phyloP scores from a whole-genome alignment of 1,140 invertebrate genomes.

The Bathynomus jamesi region DNA sequence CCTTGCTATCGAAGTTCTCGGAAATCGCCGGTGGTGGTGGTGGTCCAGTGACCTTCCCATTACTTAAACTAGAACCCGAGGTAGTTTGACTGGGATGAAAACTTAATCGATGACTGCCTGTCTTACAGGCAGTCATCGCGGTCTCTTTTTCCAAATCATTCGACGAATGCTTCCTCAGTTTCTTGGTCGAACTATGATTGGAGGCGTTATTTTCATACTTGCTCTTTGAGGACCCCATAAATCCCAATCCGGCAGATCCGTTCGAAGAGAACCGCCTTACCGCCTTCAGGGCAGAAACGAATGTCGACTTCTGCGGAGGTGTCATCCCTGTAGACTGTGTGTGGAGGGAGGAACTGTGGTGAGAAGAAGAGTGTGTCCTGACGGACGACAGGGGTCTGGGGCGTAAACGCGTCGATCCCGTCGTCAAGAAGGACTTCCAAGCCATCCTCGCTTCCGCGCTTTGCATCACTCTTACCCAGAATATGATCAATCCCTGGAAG shows the following conservation, averaged over 20 bases:
- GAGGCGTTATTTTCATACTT: neutral
- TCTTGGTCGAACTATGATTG: neutral
- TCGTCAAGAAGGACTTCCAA: constrained; percentile 45
- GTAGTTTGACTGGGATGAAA: too few species aligned
- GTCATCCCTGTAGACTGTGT: neutral
- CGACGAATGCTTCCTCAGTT: neutral
- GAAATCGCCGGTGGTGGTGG: too few species aligned
- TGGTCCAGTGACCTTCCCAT: too few species aligned
- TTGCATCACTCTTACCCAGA: constrained; percentile 48
- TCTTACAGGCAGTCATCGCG: too few species aligned
- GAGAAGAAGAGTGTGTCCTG: constrained; percentile 15
- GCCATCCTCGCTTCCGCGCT: constrained; percentile 48
- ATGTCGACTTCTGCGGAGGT: neutral
- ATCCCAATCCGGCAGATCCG: neutral
- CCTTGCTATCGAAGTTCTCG: too few species aligned
- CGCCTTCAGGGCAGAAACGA: neutral
- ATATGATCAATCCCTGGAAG: constrained; percentile 50
- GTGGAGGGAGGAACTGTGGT: neutral
- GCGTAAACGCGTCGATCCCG: constrained; percentile 37
- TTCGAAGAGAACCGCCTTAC: neutral
- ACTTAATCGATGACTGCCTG: too few species aligned
- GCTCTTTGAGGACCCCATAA: neutral
- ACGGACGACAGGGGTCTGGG: constrained; percentile 5
- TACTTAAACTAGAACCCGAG: too few species aligned
- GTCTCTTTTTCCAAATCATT: neutral